These are phyloP conservation scores for Macrotis lagotis DNA, from an alignment of 2,113 vertebrate species.

Conservation along the genomic window DNA sequence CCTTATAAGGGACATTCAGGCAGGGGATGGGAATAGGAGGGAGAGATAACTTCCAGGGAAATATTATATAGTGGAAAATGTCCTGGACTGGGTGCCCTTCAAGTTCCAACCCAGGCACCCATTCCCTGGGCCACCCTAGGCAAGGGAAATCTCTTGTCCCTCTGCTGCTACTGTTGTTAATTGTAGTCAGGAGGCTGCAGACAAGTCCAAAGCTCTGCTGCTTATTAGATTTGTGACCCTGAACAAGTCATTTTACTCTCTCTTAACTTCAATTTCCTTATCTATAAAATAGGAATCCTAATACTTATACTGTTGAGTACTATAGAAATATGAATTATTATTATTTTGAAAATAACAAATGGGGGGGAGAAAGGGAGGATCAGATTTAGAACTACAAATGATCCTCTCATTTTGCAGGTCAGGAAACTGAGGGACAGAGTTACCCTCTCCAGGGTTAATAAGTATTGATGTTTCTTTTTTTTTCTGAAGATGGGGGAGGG, in stretches of 20 bases:
- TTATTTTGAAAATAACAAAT: background rate
- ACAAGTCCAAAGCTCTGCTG: background rate
- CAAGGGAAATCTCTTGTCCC: background rate
- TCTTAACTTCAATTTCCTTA: background rate
- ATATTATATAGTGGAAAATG: background rate
- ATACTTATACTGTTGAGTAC: background rate
- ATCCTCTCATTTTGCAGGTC: background rate
- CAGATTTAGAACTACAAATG: background rate
- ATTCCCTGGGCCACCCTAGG: background rate
- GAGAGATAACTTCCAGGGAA: background rate
- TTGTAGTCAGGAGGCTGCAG: background rate
- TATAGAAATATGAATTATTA: background rate
- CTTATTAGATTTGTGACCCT: background rate
- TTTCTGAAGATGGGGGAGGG: background rate
- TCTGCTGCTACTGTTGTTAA: background rate
- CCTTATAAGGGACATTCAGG: background rate
- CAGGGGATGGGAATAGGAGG: background rate
- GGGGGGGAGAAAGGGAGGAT: background rate
- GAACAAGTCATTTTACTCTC: background rate
- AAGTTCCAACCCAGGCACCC: too few relatives aligned
- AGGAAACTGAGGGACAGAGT: background rate
- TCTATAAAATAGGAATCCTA: background rate
- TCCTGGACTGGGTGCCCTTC: background rate
- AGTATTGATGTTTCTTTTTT: background rate
- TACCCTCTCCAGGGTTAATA: background rate